phyloP scores from a whole-genome alignment of 2,888 invertebrate species.

The Euzetes globulus region DNA sequence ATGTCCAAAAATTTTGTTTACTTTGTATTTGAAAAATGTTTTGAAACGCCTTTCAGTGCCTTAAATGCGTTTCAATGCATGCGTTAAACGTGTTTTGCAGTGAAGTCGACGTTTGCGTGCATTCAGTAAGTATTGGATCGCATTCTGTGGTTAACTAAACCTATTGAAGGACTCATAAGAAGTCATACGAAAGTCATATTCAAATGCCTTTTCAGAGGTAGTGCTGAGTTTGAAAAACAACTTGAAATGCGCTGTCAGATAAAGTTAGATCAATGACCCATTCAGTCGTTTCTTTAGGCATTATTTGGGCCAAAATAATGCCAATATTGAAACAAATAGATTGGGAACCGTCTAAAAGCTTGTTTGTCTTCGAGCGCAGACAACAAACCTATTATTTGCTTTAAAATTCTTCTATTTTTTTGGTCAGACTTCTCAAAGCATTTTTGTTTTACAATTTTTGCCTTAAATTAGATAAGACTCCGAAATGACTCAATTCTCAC shows the following conservation, averaged over 20 bases:
- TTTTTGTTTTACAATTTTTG: too few relatives aligned
- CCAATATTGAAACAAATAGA: constrained; percentile 9
- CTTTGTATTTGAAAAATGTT: background rate
- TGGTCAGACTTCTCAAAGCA: too few relatives aligned
- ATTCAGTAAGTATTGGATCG: too few relatives aligned
- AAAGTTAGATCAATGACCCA: constrained; percentile 18
- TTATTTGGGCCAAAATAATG: background rate
- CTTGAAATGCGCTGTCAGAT: background rate
- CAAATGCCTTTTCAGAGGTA: too few relatives aligned
- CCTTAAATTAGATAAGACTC: too few relatives aligned
- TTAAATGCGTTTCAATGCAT: background rate
- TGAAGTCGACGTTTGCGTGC: background rate
- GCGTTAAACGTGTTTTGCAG: background rate
- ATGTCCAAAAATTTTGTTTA: constrained; percentile 6
- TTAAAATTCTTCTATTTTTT: too few relatives aligned
- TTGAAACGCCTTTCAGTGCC: constrained; percentile 5
- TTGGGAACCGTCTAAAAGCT: background rate
- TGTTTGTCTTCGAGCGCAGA: background rate
- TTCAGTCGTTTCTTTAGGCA: constrained; percentile 17
- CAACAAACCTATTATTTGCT: too few relatives aligned
- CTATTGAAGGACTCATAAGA: too few relatives aligned
- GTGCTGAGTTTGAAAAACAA: background rate
- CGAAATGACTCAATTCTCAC: too few relatives aligned
- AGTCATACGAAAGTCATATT: too few relatives aligned
- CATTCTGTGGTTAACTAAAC: too few relatives aligned